phyloP scores from a whole-genome alignment of 2,797 vertebrate genomes.

The Chloroceryle inda region DNA sequence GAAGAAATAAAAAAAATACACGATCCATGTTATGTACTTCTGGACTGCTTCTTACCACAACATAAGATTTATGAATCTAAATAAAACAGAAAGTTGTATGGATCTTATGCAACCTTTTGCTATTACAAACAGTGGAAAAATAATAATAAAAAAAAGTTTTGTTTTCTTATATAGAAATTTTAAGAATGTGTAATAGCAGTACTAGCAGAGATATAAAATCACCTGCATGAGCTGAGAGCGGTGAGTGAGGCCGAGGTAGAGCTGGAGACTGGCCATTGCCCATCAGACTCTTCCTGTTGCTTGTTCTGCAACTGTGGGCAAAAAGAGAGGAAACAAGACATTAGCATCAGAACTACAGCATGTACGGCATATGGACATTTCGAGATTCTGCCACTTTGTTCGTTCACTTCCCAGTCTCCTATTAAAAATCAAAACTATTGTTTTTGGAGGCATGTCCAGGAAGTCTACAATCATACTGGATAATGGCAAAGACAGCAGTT shows the following conservation, averaged over 20 bases:
- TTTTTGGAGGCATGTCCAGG: background rate
- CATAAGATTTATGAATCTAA: background rate
- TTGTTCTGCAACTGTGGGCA: slow-evolving; percentile 93
- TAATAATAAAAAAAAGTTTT: no score
- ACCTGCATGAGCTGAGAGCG: slow-evolving; percentile 96
- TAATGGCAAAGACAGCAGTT: background rate
- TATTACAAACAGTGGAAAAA: background rate
- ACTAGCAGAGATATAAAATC: background rate
- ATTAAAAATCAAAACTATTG: slow-evolving; percentile 19
- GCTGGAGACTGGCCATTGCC: slow-evolving; percentile 93
- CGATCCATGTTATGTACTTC: background rate
- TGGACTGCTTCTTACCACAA: background rate
- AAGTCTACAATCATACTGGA: background rate
- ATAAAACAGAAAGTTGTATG: background rate
- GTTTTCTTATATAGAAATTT: background rate
- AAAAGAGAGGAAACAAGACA: background rate
- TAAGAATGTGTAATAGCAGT: background rate
- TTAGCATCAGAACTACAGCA: slow-evolving; percentile 21
- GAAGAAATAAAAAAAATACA: background rate
- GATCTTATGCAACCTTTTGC: background rate
- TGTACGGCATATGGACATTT: background rate
- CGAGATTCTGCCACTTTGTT: background rate
- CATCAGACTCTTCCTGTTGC: slow-evolving; percentile 97
- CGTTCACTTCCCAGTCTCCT: background rate
- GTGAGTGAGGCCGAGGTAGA: slow-evolving; percentile 94